Evolutionary conservation across 2,888 invertebrate species (phyloP).

Genomic region (Epinotia demarniana): DNA sequence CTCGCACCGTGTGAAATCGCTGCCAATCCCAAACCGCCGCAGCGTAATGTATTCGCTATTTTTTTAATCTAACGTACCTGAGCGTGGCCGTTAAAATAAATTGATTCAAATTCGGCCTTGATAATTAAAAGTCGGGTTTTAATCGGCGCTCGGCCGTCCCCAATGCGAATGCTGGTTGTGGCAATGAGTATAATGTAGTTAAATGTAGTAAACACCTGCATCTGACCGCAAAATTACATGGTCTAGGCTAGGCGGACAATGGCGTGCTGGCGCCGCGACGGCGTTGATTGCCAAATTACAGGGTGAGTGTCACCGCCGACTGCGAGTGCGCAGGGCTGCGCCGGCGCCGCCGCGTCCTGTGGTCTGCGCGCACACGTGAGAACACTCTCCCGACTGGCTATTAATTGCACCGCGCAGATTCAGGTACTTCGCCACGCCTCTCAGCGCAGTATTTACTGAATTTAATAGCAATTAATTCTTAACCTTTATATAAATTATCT

Average conservation of each 20-base stretch:
- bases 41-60: slow-evolving; percentile 32
- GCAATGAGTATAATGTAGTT: slow-evolving; percentile 42
- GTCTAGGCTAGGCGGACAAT: slow-evolving; percentile 68
- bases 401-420: slow-evolving; percentile 46
- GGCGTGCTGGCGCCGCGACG: slow-evolving; percentile 59
- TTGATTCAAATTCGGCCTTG: slow-evolving; percentile 41
- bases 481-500: slow-evolving; percentile 41
- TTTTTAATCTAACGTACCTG: slow-evolving; percentile 1
- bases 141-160: slow-evolving; percentile 31
- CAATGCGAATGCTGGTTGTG: slow-evolving; percentile 35
- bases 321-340: slow-evolving; percentile 58
- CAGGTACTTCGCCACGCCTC: slow-evolving; percentile 33
- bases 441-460: slow-evolving; percentile 30
- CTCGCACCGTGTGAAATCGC: slow-evolving; percentile 76
- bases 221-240: slow-evolving; percentile 80
- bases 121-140: slow-evolving; percentile 39
- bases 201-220: slow-evolving; percentile 72
- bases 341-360: slow-evolving; percentile 49
- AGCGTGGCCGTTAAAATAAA: slow-evolving; percentile 37
- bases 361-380: slow-evolving; percentile 46
- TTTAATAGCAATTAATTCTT: slow-evolving; percentile 35
- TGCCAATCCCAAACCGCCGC: slow-evolving; percentile 55
- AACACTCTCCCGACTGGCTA: slow-evolving; percentile 50
- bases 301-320: slow-evolving; percentile 76
- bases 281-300: slow-evolving; percentile 79